These are phyloP conservation scores for Tetranychus truncatus DNA, from an alignment of 2,888 invertebrate species.

Conservation along the genomic window DNA sequence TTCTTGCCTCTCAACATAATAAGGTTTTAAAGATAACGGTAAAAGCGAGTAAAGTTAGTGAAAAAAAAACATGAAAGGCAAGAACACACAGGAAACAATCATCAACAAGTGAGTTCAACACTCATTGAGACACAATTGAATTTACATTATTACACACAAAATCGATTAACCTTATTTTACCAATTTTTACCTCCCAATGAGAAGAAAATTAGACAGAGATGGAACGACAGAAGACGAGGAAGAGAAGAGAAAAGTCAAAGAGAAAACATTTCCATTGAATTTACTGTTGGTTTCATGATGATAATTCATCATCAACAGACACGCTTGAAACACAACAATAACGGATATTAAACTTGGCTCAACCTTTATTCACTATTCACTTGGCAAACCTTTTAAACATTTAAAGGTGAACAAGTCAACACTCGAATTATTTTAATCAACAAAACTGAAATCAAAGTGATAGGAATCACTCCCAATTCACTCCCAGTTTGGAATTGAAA, in stretches of 20 bases:
- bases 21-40: background rate
- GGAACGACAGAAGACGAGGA: background rate
- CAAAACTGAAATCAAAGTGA: too few species aligned
- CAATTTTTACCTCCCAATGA: background rate
- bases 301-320: too few species aligned
- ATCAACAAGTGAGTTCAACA: background rate
- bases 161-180: background rate
- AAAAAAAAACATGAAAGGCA: background rate
- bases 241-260: too few species aligned
- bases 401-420: too few species aligned
- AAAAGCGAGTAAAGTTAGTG: background rate
- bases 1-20: too few species aligned
- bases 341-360: background rate
- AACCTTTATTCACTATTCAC: too few species aligned
- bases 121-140: background rate
- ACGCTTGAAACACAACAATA: background rate
- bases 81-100: background rate
- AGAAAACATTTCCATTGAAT: background rate
- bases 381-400: too few species aligned
- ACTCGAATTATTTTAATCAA: too few species aligned
- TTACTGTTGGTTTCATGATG: too few species aligned
- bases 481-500: too few species aligned
- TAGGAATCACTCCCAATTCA: too few species aligned
- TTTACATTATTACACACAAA: slow-evolving; percentile 1
- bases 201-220: background rate